Conservation (phyloP, 2,888 invertebrate species). For the Boloria euphrosyne region DNA sequence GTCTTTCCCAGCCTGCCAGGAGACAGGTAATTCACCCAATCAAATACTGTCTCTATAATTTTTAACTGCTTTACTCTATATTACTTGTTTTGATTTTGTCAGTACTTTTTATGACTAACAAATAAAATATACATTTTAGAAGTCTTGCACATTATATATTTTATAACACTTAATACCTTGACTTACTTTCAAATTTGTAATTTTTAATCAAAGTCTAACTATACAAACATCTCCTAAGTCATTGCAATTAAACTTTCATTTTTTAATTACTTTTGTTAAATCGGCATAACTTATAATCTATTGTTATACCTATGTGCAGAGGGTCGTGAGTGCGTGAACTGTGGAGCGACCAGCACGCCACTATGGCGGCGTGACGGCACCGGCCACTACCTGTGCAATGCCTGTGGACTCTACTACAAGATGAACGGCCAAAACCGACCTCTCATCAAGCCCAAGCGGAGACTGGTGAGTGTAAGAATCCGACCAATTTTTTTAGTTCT, state of each 20-base stretch:
- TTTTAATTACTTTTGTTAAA: conserved; percentile 12
- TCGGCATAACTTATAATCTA: conserved; percentile 6
- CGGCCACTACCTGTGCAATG: conserved; percentile 99
- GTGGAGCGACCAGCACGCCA: conserved; percentile 99
- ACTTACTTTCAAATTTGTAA: too few relatives aligned
- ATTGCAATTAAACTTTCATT: background rate
- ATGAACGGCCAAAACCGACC: conserved; percentile 99
- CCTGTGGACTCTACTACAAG: conserved; percentile 99
- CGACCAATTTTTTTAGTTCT: conserved; percentile 67
- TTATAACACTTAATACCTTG: too few relatives aligned
- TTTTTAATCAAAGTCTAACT: too few relatives aligned
- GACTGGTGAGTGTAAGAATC: conserved; percentile 96
- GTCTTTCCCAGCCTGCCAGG: conserved; percentile 83
- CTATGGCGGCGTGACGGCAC: conserved; percentile 99
- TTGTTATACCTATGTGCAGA: conserved; percentile 82
- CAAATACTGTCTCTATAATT: background rate
- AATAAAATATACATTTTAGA: too few relatives aligned
- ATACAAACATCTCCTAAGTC: too few relatives aligned
- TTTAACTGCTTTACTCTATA: background rate
- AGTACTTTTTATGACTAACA: too few relatives aligned
- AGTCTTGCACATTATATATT: too few relatives aligned
- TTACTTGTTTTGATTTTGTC: background rate
- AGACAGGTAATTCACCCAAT: conserved; percentile 69
- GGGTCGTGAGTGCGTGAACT: conserved; percentile 99
- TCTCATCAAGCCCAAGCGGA: conserved; percentile 99